Conservation (phyloP, 2,888 invertebrate species). For the Scrobipalpa costella region DNA sequence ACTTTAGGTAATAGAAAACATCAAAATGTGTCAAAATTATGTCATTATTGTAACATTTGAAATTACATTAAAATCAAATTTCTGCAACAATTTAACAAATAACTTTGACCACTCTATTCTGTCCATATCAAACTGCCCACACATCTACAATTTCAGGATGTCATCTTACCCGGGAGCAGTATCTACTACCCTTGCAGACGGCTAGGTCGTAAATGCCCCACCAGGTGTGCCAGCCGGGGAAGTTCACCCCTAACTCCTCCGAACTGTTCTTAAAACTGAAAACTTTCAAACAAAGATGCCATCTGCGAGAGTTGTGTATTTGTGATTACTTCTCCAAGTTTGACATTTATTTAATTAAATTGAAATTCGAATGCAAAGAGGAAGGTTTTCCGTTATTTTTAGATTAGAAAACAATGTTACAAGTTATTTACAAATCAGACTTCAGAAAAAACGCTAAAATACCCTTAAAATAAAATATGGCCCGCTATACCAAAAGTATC, state of each 20-base stretch:
- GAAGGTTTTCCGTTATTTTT: too few relatives aligned
- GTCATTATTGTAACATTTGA: too few relatives aligned
- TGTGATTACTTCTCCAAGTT: constrained; percentile 7
- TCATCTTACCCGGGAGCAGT: not conserved
- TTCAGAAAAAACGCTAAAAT: too few relatives aligned
- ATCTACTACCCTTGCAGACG: not conserved
- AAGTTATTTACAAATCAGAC: too few relatives aligned
- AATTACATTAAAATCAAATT: too few relatives aligned
- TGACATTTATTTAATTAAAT: not conserved
- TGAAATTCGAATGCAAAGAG: constrained; percentile 2
- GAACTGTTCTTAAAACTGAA: constrained; percentile 16
- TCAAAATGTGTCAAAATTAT: too few relatives aligned
- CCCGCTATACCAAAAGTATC: too few relatives aligned
- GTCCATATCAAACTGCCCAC: not conserved
- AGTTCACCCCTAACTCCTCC: constrained; percentile 7
- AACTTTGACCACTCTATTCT: too few relatives aligned
- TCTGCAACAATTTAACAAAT: too few relatives aligned
- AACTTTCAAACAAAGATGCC: constrained; percentile 13
- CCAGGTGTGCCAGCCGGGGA: constrained; percentile 2
- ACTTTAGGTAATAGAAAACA: too few relatives aligned
- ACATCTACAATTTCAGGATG: not conserved
- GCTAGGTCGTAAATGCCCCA: not conserved
- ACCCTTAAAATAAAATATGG: too few relatives aligned
- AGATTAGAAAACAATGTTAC: too few relatives aligned
- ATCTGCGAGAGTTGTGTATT: constrained; percentile 3